These are phyloP conservation scores for Dreissena rostriformis DNA, from an alignment of 1,140 invertebrate species.

Conservation along the genomic window DNA sequence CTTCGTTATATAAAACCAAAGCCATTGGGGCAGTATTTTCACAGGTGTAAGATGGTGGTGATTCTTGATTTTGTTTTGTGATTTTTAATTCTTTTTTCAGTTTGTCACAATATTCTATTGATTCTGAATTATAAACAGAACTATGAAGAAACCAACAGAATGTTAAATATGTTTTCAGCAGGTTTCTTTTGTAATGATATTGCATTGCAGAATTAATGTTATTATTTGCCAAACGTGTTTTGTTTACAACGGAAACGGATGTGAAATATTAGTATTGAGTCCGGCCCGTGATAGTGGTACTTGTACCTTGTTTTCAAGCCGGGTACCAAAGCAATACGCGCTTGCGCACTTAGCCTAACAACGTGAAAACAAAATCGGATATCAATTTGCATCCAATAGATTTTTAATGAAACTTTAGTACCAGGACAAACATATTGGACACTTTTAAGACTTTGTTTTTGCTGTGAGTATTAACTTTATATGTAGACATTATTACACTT, in stretches of 20 bases:
- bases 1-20: slow-evolving; percentile 66
- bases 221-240: neutral
- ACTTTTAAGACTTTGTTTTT: no score
- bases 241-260: slow-evolving; percentile 41
- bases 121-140: neutral
- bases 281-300: neutral
- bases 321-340: slow-evolving; percentile 27
- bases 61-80: neutral
- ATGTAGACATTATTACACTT: no score
- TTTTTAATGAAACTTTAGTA: slow-evolving; percentile 20
- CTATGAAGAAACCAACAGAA: neutral
- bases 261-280: no score
- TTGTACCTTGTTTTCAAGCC: neutral
- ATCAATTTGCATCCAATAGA: slow-evolving; percentile 43
- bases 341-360: slow-evolving; percentile 73
- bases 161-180: neutral
- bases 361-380: slow-evolving; percentile 72
- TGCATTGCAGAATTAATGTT: neutral
- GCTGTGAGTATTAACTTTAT: no score
- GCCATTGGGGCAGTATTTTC: slow-evolving; percentile 48
- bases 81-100: neutral
- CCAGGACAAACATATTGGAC: no score
- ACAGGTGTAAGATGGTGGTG: no score
- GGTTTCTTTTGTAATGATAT: neutral
- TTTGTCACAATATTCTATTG: neutral